Evolutionary conservation across 2,888 invertebrate genomes (phyloP).

Genomic region (Aleiodes leptofemur): DNA sequence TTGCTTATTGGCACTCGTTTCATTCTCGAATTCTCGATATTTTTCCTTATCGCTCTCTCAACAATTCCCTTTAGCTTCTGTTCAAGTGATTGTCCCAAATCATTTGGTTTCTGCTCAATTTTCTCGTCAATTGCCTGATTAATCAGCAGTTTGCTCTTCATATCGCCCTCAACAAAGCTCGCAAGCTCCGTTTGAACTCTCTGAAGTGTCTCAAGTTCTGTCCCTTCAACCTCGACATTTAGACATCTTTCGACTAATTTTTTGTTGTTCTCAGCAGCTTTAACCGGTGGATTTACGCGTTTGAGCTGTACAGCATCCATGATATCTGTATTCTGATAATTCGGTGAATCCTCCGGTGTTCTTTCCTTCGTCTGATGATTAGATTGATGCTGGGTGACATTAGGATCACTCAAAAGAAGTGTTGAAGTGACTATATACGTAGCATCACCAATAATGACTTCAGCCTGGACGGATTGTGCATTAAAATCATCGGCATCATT

Average conservation of each 20-base stretch:
- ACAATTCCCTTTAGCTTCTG: constrained; percentile 68
- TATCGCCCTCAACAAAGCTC: constrained; percentile 66
- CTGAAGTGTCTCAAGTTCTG: constrained; percentile 65
- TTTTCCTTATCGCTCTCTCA: constrained; percentile 68
- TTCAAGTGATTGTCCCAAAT: constrained; percentile 61
- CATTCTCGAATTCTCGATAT: constrained; percentile 61
- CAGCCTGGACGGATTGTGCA: constrained; percentile 63
- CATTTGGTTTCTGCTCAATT: constrained; percentile 45
- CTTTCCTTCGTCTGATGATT: not conserved
- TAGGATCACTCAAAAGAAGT: constrained; percentile 60
- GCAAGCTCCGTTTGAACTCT: constrained; percentile 67
- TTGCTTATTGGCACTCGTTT: constrained; percentile 38
- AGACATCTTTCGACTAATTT: constrained; percentile 66
- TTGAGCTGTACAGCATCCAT: constrained; percentile 70
- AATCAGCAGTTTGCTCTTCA: constrained; percentile 58
- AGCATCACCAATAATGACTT: constrained; percentile 66
- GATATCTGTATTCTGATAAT: constrained; percentile 59
- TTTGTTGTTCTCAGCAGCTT: constrained; percentile 50
- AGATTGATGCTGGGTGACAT: constrained; percentile 39
- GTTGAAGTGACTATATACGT: constrained; percentile 70
- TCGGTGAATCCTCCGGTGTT: constrained; percentile 6
- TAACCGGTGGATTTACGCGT: constrained; percentile 60
- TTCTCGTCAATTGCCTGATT: constrained; percentile 20
- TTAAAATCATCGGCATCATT: constrained; percentile 23
- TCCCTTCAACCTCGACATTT: constrained; percentile 70